Conservation (phyloP, 1,140 invertebrate species). For the Pseudobourletiella spinata region DNA sequence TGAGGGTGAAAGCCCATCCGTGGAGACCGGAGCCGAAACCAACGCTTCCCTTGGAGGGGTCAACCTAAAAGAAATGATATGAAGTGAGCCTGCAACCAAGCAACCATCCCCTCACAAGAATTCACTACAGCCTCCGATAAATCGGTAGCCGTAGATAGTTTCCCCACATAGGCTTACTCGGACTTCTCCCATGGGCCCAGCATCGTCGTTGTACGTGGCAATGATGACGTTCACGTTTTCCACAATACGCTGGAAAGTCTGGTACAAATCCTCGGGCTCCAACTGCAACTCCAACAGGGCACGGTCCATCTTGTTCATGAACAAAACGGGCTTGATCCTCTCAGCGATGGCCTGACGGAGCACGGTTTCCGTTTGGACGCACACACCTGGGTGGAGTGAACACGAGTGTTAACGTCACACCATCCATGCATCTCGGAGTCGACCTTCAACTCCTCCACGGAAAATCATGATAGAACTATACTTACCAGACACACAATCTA, state of each 20-base stretch:
- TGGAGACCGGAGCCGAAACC: constrained; percentile 99
- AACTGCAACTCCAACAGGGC: constrained; percentile 90
- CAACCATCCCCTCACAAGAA: too few relatives aligned
- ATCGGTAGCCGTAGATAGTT: constrained; percentile 6
- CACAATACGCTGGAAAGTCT: constrained; percentile 99
- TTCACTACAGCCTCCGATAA: too few relatives aligned
- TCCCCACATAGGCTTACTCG: constrained; percentile 58
- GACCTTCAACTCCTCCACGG: too few relatives aligned
- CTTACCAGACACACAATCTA: constrained; percentile 97
- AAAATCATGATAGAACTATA: too few relatives aligned
- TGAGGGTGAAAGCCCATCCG: constrained; percentile 99
- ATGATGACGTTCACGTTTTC: constrained; percentile 99
- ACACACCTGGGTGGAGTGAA: constrained; percentile 91
- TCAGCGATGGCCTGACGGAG: constrained; percentile 97
- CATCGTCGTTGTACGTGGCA: constrained; percentile 95
- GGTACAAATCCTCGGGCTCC: constrained; percentile 93
- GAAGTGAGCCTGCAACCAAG: constrained; percentile 6
- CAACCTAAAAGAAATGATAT: constrained; percentile 51
- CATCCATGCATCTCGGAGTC: background rate
- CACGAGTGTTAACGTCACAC: constrained; percentile 11
- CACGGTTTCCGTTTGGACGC: constrained; percentile 98
- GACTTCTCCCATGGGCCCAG: constrained; percentile 98
- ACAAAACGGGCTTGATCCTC: constrained; percentile 96
- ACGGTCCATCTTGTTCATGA: constrained; percentile 99
- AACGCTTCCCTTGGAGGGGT: constrained; percentile 95